A percentile compares a stretch with the other conserved stretches of the same genome.
Conservation (phyloP, 2,797 vertebrate genomes). For the Pseudochirops corinnae region DNA sequence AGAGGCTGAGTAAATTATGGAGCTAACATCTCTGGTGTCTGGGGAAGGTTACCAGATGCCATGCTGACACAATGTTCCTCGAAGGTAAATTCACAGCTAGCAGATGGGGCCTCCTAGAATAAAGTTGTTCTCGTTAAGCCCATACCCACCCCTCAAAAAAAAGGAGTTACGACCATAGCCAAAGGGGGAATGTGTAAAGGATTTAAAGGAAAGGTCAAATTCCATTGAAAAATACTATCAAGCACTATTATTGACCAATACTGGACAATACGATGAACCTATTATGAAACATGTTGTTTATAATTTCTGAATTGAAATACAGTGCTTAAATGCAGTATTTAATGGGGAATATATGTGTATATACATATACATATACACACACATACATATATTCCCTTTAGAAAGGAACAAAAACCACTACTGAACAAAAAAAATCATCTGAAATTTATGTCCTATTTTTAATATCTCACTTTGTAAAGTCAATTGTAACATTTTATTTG, state of each 20-base stretch:
- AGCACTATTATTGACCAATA: background rate
- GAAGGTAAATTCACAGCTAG: background rate
- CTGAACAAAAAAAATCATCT: background rate
- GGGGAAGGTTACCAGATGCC: constrained; percentile 35
- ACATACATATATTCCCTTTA: background rate
- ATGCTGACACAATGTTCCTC: background rate
- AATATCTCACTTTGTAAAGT: background rate
- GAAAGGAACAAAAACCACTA: background rate
- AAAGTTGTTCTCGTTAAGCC: background rate
- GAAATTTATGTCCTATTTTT: background rate
- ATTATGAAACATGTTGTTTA: background rate
- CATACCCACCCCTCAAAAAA: background rate
- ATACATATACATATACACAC: too few relatives aligned
- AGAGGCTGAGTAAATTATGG: background rate
- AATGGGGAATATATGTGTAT: background rate
- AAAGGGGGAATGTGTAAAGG: background rate
- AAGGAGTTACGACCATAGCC: background rate
- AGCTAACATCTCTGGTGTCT: background rate
- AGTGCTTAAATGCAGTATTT: background rate
- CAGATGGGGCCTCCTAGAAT: background rate
- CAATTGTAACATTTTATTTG: background rate
- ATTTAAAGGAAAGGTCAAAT: background rate
- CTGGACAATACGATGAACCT: background rate
- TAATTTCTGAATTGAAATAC: background rate
- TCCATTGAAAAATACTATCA: background rate